These are phyloP conservation scores for Sarotherodon lohbergeri DNA, from an alignment of 2,113 vertebrate species.

Conservation along the genomic window DNA sequence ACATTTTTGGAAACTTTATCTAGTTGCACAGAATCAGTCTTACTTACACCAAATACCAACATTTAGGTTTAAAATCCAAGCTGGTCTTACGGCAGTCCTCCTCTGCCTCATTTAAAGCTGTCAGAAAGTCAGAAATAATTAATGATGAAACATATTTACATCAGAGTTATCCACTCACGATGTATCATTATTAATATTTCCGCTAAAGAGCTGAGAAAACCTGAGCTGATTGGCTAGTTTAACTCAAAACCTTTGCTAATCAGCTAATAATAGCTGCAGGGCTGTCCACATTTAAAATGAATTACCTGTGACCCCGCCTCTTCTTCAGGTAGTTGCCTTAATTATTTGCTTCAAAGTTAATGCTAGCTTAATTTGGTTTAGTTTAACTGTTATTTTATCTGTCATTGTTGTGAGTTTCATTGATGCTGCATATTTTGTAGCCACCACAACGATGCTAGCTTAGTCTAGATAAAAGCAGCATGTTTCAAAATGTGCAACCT, in stretches of 20 bases:
- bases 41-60: too few species aligned
- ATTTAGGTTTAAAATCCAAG: not conserved
- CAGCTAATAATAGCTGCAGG: not conserved
- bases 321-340: not conserved
- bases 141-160: not conserved
- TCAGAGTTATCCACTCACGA: not conserved
- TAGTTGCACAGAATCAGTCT: too few species aligned
- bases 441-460: not conserved
- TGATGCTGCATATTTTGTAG: not conserved
- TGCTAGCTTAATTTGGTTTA: not conserved
- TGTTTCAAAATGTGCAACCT: not conserved
- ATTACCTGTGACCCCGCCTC: not conserved
- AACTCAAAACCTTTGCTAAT: not conserved
- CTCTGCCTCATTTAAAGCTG: not conserved
- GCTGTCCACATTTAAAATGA: not conserved
- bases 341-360: not conserved
- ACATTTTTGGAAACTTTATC: not conserved
- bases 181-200: not conserved
- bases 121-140: not conserved
- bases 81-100: not conserved
- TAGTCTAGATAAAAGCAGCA: not conserved
- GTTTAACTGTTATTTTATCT: not conserved
- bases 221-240: not conserved
- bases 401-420: not conserved
- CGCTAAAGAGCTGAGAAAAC: not conserved